Conservation (phyloP, 2,113 vertebrate species). For the Parus major region DNA sequence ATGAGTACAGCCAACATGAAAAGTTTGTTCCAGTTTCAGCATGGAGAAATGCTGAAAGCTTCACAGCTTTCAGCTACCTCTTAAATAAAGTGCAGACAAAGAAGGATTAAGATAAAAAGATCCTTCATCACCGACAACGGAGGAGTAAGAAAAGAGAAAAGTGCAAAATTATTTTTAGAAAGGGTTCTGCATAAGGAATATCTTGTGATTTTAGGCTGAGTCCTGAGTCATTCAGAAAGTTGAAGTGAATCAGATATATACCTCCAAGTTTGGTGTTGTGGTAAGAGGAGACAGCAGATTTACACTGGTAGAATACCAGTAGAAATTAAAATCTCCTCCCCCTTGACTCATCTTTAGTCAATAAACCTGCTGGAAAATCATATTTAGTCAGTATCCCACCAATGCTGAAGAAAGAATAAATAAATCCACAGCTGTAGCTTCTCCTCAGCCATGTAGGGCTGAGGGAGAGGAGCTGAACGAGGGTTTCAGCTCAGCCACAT, state of each 20-base stretch:
- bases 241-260: neutral
- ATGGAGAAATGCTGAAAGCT: neutral
- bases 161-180: constrained; percentile 18
- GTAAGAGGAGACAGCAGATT: neutral
- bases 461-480: neutral
- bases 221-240: neutral
- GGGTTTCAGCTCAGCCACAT: neutral
- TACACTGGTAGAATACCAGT: neutral
- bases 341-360: neutral
- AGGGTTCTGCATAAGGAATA: neutral
- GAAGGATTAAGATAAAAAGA: neutral
- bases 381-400: neutral
- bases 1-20: neutral
- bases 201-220: neutral
- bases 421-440: neutral
- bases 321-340: neutral
- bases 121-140: neutral
- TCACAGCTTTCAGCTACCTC: neutral
- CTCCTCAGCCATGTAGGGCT: neutral
- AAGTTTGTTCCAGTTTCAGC: neutral
- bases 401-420: neutral
- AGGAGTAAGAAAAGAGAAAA: neutral
- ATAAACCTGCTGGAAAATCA: neutral
- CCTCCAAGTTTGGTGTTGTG: neutral
- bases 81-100: constrained; percentile 4